Conservation (phyloP, 35 echinoderm and acorn worm genomes). For the Apostichopus parvimensis region DNA sequence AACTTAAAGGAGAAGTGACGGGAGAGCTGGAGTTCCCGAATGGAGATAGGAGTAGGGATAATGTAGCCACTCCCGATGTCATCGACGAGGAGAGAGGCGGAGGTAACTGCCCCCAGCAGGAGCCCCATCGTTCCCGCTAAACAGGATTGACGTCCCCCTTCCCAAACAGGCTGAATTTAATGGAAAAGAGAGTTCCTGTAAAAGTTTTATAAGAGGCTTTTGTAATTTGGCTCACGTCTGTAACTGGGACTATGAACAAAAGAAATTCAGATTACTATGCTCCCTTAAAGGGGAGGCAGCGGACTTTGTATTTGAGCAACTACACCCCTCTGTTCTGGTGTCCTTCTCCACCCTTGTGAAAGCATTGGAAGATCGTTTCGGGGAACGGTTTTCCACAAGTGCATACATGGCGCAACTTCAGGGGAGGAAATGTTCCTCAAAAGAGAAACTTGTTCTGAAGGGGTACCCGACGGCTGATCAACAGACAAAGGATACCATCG, state of each 20-base stretch:
- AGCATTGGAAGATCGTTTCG: conserved; percentile 37
- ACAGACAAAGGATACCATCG: conserved; percentile 9
- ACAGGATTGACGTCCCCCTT: background rate
- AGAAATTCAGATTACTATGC: conserved; percentile 16
- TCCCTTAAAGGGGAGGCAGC: background rate
- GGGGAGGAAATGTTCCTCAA: background rate
- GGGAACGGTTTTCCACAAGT: conserved; percentile 11
- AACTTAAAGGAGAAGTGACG: background rate
- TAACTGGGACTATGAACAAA: conserved; percentile 19
- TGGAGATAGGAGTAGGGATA: background rate
- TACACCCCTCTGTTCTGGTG: background rate
- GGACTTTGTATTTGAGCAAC: conserved; percentile 53
- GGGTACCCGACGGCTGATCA: conserved; percentile 48
- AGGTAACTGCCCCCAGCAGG: background rate
- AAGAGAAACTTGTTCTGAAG: background rate
- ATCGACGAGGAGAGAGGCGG: background rate
- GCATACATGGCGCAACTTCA: conserved; percentile 23
- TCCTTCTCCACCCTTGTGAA: background rate
- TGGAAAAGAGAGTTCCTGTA: conserved; percentile 18
- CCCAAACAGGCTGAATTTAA: background rate
- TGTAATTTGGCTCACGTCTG: background rate
- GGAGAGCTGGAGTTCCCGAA: background rate
- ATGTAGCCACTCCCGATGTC: background rate
- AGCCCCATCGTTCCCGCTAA: too few relatives aligned
- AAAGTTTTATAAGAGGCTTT: background rate